Evolutionary conservation across 2,888 invertebrate species (phyloP).

Genomic region (Candidula unifasciata): DNA sequence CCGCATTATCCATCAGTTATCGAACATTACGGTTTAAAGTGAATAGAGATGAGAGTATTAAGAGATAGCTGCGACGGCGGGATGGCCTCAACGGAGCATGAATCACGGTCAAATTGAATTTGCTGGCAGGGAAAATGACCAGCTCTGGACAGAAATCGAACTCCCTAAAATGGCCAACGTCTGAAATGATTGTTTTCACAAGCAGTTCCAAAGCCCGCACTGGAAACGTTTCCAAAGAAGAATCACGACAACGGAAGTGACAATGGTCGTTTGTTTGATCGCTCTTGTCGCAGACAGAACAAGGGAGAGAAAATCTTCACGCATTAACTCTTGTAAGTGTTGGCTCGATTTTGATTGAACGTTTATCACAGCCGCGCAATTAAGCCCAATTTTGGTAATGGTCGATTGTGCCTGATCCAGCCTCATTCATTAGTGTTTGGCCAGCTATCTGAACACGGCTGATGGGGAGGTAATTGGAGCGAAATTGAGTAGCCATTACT

Average conservation of each 20-base stretch:
- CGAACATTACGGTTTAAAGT: slow-evolving; percentile 37
- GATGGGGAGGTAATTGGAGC: slow-evolving; percentile 54
- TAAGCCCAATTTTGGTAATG: slow-evolving; percentile 54
- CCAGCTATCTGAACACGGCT: slow-evolving; percentile 52
- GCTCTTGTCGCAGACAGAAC: slow-evolving; percentile 8
- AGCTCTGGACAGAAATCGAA: slow-evolving; percentile 32
- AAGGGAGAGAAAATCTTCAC: slow-evolving; percentile 30
- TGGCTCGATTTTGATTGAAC: slow-evolving; percentile 42
- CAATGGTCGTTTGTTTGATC: not conserved
- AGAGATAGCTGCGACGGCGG: slow-evolving; percentile 9
- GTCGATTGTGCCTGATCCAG: slow-evolving; percentile 55
- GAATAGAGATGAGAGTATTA: slow-evolving; percentile 52
- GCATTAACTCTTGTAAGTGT: slow-evolving; percentile 40
- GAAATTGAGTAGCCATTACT: slow-evolving; percentile 53
- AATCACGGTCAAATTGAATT: slow-evolving; percentile 51
- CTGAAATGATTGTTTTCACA: slow-evolving; percentile 44
- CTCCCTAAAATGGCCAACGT: slow-evolving; percentile 36
- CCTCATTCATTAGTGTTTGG: slow-evolving; percentile 54
- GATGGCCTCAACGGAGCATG: slow-evolving; percentile 41
- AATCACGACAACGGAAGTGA: not conserved
- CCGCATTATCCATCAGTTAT: slow-evolving; percentile 38
- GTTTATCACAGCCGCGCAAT: slow-evolving; percentile 49
- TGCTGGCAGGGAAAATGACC: slow-evolving; percentile 45
- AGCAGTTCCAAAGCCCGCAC: slow-evolving; percentile 33
- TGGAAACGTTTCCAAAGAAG: not conserved